phyloP scores from a whole-genome alignment of 2,888 invertebrate genomes.

The Euphydryas editha region DNA sequence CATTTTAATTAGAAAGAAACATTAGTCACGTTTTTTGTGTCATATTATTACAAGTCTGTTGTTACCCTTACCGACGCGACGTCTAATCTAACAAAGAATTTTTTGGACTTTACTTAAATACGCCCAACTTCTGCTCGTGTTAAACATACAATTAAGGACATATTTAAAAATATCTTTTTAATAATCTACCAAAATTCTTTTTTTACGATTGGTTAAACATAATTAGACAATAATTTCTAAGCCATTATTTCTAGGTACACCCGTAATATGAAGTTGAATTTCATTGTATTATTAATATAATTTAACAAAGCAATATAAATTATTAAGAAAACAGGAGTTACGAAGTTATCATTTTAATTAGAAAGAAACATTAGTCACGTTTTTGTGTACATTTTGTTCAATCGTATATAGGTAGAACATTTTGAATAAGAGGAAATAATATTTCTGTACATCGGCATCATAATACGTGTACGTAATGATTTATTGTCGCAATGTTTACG shows the following conservation, averaged over 20 bases:
- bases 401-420: neutral
- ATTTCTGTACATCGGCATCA: slow-evolving; percentile 9
- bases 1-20: neutral
- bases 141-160: neutral
- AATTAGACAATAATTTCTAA: too few relatives aligned
- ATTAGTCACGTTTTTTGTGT: too few relatives aligned
- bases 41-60: too few relatives aligned
- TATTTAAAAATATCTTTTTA: neutral
- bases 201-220: too few relatives aligned
- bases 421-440: slow-evolving; percentile 22
- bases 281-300: neutral
- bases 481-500: neutral
- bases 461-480: slow-evolving; percentile 13
- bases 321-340: neutral
- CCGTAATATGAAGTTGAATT: neutral
- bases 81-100: too few relatives aligned
- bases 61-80: too few relatives aligned
- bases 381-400: neutral
- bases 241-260: neutral
- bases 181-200: too few relatives aligned
- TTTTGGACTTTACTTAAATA: too few relatives aligned
- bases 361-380: slow-evolving; percentile 3
- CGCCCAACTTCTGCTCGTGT: too few relatives aligned
- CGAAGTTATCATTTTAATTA: neutral
- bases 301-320: neutral